Conservation (phyloP, 2,797 vertebrate genomes). For the Mus caroli region DNA sequence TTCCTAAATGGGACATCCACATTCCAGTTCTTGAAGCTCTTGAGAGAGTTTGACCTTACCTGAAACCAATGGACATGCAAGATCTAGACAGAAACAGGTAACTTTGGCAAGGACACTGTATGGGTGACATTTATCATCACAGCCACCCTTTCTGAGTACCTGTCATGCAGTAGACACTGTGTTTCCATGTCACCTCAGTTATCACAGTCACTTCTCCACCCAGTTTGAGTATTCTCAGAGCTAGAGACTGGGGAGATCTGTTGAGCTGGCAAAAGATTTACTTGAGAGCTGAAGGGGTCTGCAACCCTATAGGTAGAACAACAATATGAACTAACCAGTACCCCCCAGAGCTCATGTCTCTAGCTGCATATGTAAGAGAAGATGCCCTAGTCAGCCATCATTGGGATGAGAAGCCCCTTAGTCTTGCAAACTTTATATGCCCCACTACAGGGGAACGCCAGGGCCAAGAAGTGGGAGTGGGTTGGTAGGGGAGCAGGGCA, state of each 20-base stretch:
- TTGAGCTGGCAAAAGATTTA: background rate
- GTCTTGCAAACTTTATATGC: too few relatives aligned
- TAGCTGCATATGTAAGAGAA: too few relatives aligned
- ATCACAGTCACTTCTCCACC: background rate
- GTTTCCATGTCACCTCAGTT: background rate
- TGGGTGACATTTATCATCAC: background rate
- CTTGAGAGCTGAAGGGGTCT: background rate
- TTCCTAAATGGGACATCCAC: background rate
- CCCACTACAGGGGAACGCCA: too few relatives aligned
- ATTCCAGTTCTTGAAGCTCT: background rate
- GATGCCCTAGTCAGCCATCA: too few relatives aligned
- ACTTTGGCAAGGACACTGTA: background rate
- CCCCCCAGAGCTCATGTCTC: too few relatives aligned
- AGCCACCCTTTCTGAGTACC: background rate
- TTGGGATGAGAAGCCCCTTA: too few relatives aligned
- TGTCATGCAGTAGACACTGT: background rate
- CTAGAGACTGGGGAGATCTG: too few relatives aligned
- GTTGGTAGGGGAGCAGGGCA: too few relatives aligned
- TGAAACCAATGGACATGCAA: background rate
- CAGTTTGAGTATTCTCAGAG: background rate
- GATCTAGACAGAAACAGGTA: background rate
- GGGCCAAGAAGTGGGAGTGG: too few relatives aligned
- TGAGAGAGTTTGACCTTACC: background rate
- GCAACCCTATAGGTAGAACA: too few relatives aligned
- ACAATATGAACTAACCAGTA: too few relatives aligned